These are phyloP conservation scores for Chironomus striatipennis DNA, from an alignment of 1,140 invertebrate species.

Conservation along the genomic window DNA sequence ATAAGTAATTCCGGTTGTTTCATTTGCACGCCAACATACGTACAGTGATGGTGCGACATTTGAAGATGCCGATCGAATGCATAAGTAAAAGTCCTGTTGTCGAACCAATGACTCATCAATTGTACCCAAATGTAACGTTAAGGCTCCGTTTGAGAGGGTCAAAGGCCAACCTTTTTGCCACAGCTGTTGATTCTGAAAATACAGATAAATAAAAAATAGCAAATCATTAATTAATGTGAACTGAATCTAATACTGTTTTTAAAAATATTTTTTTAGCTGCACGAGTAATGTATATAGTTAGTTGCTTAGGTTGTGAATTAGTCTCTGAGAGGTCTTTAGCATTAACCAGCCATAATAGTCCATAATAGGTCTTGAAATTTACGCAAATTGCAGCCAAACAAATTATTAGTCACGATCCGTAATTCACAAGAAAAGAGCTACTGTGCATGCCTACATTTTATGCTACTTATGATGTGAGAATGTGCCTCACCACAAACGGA, in stretches of 20 bases:
- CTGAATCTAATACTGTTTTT: not conserved
- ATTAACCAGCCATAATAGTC: not conserved
- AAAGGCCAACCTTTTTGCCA: constrained; percentile 40
- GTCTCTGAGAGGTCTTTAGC: constrained; percentile 8
- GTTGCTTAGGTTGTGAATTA: not conserved
- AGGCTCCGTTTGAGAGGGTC: constrained; percentile 35
- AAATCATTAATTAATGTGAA: constrained; percentile 5
- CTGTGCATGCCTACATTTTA: not conserved
- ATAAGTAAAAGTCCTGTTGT: constrained; percentile 37
- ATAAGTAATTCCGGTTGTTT: constrained; percentile 25
- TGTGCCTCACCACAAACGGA: not conserved
- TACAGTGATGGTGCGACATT: constrained; percentile 32
- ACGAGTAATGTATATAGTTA: not conserved
- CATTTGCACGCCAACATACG: constrained; percentile 36
- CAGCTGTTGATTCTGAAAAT: not conserved
- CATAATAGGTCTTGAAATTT: constrained; percentile 11
- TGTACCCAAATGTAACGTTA: constrained; percentile 38
- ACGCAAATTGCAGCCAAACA: constrained; percentile 19
- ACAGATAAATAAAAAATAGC: not conserved
- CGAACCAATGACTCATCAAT: constrained; percentile 35
- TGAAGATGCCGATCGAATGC: constrained; percentile 28
- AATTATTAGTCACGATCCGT: constrained; percentile 19
- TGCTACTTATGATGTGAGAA: not conserved
- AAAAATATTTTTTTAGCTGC: too few relatives aligned
- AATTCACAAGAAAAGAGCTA: constrained; percentile 1